These are phyloP conservation scores for Fopius arisanus DNA, from an alignment of 1,140 invertebrate genomes.

Conservation along the genomic window DNA sequence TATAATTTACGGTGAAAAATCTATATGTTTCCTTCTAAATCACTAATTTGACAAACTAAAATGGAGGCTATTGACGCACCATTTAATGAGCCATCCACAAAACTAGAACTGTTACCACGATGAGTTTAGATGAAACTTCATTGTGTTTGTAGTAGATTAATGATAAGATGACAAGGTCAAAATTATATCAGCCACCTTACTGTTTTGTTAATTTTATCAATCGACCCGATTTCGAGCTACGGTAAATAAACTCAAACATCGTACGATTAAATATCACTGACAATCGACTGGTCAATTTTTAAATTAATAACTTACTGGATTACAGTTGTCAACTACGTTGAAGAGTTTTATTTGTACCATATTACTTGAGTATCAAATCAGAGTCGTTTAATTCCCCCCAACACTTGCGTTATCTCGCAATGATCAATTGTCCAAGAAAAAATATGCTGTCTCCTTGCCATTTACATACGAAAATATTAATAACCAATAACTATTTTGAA, in stretches of 20 bases:
- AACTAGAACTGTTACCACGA: neutral
- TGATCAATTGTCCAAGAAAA: too few relatives aligned
- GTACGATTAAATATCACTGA: neutral
- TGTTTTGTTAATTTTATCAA: neutral
- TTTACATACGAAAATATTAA: neutral
- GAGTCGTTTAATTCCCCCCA: neutral
- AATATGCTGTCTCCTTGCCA: neutral
- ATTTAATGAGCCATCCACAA: neutral
- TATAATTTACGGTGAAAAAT: neutral
- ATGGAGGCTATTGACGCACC: neutral
- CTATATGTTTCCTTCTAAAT: neutral
- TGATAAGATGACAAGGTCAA: slow-evolving; percentile 28
- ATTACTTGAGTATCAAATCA: slow-evolving; percentile 13
- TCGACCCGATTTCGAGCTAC: too few relatives aligned
- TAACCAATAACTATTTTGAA: neutral
- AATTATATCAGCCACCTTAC: neutral
- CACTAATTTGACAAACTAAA: neutral
- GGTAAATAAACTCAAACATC: neutral
- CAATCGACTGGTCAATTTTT: neutral
- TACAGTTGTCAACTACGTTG: slow-evolving; percentile 48
- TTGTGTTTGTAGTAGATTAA: slow-evolving; percentile 8
- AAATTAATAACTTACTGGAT: slow-evolving; percentile 45
- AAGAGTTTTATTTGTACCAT: slow-evolving; percentile 56
- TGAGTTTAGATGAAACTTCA: neutral
- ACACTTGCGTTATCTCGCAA: too few relatives aligned